Percentiles rank a stretch among this genome's conserved stretches.
These are phyloP conservation scores for Botrylloides violaceus DNA, from an alignment of 23 tunicate genomes.

Conservation along the genomic window DNA sequence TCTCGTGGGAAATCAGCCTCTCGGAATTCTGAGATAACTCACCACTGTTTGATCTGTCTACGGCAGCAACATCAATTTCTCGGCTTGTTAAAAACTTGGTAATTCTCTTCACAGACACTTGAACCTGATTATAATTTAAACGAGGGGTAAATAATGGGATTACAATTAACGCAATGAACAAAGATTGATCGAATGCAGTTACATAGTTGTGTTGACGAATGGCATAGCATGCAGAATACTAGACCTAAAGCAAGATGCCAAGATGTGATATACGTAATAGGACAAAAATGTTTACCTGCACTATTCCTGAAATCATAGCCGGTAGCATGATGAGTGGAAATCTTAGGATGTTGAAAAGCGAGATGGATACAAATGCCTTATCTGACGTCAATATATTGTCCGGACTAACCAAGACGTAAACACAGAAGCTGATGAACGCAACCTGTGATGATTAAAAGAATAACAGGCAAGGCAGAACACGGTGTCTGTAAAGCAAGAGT, in stretches of 20 bases:
- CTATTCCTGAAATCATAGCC: slow-evolving; percentile 46
- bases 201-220: no score
- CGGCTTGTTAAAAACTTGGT: slow-evolving; percentile 44
- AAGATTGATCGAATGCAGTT: no score
- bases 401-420: slow-evolving; percentile 36
- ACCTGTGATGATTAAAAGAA: slow-evolving; percentile 29
- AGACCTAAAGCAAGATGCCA: no score
- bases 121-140: slow-evolving; percentile 34
- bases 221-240: no score
- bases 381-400: slow-evolving; percentile 56
- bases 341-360: slow-evolving; percentile 65
- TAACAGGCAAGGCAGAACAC: not conserved
- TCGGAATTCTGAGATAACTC: no score
- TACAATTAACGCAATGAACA: no score
- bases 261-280: no score
- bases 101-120: slow-evolving; percentile 65
- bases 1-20: no score
- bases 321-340: slow-evolving; percentile 80
- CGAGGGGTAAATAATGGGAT: not conserved
- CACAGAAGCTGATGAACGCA: slow-evolving; percentile 47
- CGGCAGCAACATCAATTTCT: slow-evolving; percentile 54
- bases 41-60: slow-evolving; percentile 45
- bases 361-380: slow-evolving; percentile 71
- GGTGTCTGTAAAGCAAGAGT: not conserved
- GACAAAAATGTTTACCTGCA: slow-evolving; percentile 42